Conservation (phyloP, 1,140 invertebrate species). For the Brachionus plicatilis region DNA sequence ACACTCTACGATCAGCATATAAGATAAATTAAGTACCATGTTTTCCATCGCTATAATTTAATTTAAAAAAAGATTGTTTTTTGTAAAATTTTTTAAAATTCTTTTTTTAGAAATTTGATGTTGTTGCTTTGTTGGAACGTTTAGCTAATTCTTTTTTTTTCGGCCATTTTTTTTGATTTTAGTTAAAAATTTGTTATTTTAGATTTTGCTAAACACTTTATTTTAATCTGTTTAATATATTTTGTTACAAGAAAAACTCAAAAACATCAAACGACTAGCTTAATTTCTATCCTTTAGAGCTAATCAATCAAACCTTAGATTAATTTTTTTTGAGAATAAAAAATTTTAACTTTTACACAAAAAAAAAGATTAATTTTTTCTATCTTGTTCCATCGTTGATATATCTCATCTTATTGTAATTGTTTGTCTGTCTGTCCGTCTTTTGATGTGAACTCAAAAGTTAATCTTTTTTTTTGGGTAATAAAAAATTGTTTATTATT, state of each 20-base stretch:
- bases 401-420: not conserved
- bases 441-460: not conserved
- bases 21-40: not conserved
- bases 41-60: not conserved
- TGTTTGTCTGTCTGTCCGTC: conserved; percentile 12
- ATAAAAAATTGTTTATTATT: not conserved
- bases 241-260: not conserved
- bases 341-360: conserved; percentile 14
- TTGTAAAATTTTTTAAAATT: conserved; percentile 19
- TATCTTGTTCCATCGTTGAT: not conserved
- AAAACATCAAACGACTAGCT: not conserved
- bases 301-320: not conserved
- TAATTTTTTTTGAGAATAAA: conserved; percentile 2
- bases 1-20: not conserved
- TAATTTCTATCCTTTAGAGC: not conserved
- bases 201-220: not conserved
- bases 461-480: not conserved
- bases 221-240: conserved; percentile 26
- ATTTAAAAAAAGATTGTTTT: conserved; percentile 17
- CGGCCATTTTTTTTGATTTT: not conserved
- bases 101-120: conserved; percentile 13
- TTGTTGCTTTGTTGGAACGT: conserved; percentile 24
- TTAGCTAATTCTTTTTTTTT: conserved; percentile 15
- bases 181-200: conserved; percentile 10
- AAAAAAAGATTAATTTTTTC: not conserved